Evolutionary conservation across 2,888 invertebrate genomes (phyloP), one percentile per base, ranked within the genome.

Genomic region (Nymphalis urticae): DNA sequence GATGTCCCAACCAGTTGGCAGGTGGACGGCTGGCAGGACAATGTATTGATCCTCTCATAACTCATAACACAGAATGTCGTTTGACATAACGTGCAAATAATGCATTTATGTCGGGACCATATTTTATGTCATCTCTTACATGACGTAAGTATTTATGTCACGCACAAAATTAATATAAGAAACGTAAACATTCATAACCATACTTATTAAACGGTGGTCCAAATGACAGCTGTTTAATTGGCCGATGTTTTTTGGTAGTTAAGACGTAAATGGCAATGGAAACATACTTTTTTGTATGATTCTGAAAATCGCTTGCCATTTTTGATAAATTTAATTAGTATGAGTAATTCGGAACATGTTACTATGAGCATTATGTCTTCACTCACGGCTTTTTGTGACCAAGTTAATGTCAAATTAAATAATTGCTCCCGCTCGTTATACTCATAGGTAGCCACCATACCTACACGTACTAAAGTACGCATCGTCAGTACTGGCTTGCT

Each of bases 1-100:
- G 66, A 72, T 70, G 71, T 66, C 68, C 27, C 69, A 64, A 68
- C 70, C 72, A 65, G 68, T 71, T 71, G 70, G 72, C 71, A 68
- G 74, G 70, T 64, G 68, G 62, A 70, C 60, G 68, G 53, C 36
- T 54, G 54, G 67, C 27, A 48, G 60, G 67, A 64, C 56, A 68
- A 53, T 62, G 51, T 68, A 71, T 68, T 65, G 68, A 71, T 68
- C 62, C 62, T 42, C 68, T 62, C 65, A 68, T 68, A 68, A 65
- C 68, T 68, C 65, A 71, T 68, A 71, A 68, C 64, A 58, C 42
- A 60, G 59, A 71, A 68, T 68, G 65, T 64, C 59, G 64, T 60
- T 65, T 60, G 65, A 54, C 61, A 64, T 67, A 54, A 67, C 58
- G 61, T 66, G 27, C 27, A 32, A 60, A 42, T 61, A 61, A 53